Base-by-base conservation (phyloP, 2,888 invertebrate species). In the Molorchus minor region DNA sequence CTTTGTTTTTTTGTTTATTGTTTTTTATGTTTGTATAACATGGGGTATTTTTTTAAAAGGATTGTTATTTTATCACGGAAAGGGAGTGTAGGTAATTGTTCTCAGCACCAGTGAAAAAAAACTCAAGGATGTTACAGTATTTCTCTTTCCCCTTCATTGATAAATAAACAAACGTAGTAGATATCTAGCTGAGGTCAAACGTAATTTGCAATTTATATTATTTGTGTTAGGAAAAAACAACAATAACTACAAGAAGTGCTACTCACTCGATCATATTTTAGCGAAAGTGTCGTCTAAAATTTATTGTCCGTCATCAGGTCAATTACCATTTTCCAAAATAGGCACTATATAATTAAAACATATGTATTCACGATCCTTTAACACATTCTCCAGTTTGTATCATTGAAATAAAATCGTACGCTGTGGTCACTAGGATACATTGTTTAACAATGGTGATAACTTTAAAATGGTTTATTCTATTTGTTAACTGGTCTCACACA, bases 401-500 rank as follows among this genome's bases (percentile, higher is more conserved):
- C 58, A 61, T 61, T 63, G 53, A 71, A 62, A 66, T n/a, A 63
- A 64, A 62, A 68, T 66, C 67, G 61, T 64, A 68, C 69, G 69
- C 62, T 67, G 64, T 68, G 71, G 65, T 71, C 71, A 72, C 71
- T 70, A 71, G 67, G 71, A 70, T 69, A 75, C 75, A 76, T 75
- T 74, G 71, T 71, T 69, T 65, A 70, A 74, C 75, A 73, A 76
- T 75, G 75, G 72, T 75, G 73, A 77, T 76, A 77, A 74, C 71
- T 76, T 75, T 77, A 74, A 74, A 76, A 75, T 71, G 71, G 71
- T 76, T 77, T 76, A 77, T 76, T 75, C 77, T 78, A 78, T 77
- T 78, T 77, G 75, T 76, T 77, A 77, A 78, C 75, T 73, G 70
- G 69, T 68, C 73, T 68, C 69, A 73, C 71, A 74, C 75, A 75